Conservation (phyloP, 2,888 invertebrate species). For the Saturnia pavonia region DNA sequence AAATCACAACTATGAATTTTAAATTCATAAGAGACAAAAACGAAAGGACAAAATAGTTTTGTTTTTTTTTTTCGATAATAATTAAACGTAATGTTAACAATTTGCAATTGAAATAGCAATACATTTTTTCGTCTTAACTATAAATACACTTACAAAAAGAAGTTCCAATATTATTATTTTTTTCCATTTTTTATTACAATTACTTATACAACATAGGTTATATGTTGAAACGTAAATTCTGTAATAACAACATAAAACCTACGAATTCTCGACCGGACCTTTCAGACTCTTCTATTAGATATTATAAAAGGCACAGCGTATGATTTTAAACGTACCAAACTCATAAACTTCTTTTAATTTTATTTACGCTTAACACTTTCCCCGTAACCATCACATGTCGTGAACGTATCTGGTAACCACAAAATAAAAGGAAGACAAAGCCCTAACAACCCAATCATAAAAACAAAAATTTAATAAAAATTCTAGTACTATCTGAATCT, state of each 20-base stretch:
- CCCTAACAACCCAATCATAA: constrained; percentile 3
- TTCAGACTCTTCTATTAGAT: constrained; percentile 4
- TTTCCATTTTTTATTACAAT: constrained; percentile 34
- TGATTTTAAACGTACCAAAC: constrained; percentile 8
- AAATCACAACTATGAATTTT: constrained; percentile 83
- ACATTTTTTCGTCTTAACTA: constrained; percentile 54
- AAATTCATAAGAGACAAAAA: constrained; percentile 76
- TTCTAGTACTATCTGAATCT: neutral
- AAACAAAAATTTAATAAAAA: neutral
- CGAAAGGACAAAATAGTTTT: constrained; percentile 70
- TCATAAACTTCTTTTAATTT: neutral
- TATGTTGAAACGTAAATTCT: neutral
- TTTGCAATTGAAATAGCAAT: constrained; percentile 54
- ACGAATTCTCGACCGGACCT: constrained; percentile 11
- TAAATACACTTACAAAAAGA: constrained; percentile 55
- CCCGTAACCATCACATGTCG: neutral
- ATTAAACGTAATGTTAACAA: constrained; percentile 62
- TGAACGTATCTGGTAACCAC: constrained; percentile 13
- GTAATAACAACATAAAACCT: constrained; percentile 13
- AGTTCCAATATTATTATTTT: constrained; percentile 56
- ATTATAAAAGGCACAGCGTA: constrained; percentile 16
- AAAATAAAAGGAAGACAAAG: neutral
- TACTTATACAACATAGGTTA: constrained; percentile 11
- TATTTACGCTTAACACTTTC: neutral
- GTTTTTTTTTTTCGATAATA: constrained; percentile 44